A percentile compares a stretch with the other conserved stretches of the same genome.
These are phyloP conservation scores for Alosa sapidissima DNA, from an alignment of 2,797 vertebrate species.

Conservation along the genomic window DNA sequence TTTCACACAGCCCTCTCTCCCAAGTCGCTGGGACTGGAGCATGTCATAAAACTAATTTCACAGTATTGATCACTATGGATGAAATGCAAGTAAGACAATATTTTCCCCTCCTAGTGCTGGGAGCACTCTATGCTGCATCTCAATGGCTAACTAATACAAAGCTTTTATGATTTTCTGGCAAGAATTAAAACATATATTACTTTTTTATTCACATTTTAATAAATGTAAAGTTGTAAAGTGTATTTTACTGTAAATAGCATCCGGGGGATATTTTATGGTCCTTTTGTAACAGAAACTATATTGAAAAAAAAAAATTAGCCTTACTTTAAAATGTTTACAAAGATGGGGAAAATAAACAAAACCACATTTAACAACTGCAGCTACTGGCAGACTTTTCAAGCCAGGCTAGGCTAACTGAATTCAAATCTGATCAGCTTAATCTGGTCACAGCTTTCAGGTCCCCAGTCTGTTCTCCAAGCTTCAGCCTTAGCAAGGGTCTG, in stretches of 20 bases:
- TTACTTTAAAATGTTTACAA: conserved; percentile 69
- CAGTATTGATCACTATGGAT: conserved; percentile 35
- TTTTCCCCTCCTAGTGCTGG: conserved; percentile 25
- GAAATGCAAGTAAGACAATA: conserved; percentile 35
- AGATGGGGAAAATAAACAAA: conserved; percentile 44
- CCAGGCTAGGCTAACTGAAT: background rate
- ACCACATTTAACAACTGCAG: conserved; percentile 7
- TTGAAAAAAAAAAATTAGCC: conserved; percentile 60
- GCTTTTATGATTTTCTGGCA: conserved; percentile 45
- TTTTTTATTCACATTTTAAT: conserved; percentile 65
- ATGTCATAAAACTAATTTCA: conserved; percentile 37
- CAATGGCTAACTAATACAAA: conserved; percentile 46
- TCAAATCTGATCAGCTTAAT: background rate
- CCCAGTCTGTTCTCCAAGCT: background rate
- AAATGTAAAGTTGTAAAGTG: conserved; percentile 80
- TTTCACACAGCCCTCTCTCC: conserved; percentile 39
- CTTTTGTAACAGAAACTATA: conserved; percentile 72
- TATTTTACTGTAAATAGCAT: conserved; percentile 80
- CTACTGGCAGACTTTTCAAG: conserved; percentile 7
- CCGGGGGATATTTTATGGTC: conserved; percentile 70
- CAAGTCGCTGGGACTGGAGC: conserved; percentile 4
- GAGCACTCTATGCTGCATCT: conserved; percentile 14
- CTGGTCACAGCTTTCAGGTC: conserved; percentile 51
- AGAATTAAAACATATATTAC: conserved; percentile 32
- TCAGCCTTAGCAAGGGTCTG: background rate